Percentiles rank a stretch among this genome's conserved stretches.
Conservation (phyloP, 2,113 vertebrate species). For the Platanista minor region DNA sequence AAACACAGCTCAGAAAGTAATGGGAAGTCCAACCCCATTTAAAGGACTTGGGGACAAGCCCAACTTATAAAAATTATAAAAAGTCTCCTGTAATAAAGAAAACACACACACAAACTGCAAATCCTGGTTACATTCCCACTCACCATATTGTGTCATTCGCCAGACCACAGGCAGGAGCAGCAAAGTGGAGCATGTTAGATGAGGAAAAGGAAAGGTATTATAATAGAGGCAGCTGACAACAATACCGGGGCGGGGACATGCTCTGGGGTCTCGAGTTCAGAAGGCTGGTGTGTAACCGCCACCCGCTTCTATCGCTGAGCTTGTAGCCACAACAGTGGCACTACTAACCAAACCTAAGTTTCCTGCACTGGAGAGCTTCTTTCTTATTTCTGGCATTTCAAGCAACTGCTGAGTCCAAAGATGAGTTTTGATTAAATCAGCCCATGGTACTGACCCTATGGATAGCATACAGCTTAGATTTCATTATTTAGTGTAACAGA, state of each 20-base stretch:
- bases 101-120: not conserved
- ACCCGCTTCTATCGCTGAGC: not conserved
- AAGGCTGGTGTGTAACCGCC: not conserved
- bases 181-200: not conserved
- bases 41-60: not conserved
- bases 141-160: not conserved
- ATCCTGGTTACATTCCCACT: not conserved
- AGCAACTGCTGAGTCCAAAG: not conserved
- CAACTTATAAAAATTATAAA: constrained; percentile 3
- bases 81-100: not conserved
- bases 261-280: not conserved
- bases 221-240: not conserved
- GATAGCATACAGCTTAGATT: not conserved
- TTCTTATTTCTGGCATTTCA: constrained; percentile 12
- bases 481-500: constrained; percentile 16
- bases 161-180: not conserved
- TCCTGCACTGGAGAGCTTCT: not conserved
- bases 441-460: not conserved
- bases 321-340: not conserved
- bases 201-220: not conserved
- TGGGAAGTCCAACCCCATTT: not conserved
- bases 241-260: too few relatives aligned
- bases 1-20: constrained; percentile 18
- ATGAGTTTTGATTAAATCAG: constrained; percentile 10
- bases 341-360: not conserved